Evolutionary conservation across 2,888 invertebrate species (phyloP), one percentile per base, ranked within the genome.

Genomic region (Melikaiella ostensackeni): DNA sequence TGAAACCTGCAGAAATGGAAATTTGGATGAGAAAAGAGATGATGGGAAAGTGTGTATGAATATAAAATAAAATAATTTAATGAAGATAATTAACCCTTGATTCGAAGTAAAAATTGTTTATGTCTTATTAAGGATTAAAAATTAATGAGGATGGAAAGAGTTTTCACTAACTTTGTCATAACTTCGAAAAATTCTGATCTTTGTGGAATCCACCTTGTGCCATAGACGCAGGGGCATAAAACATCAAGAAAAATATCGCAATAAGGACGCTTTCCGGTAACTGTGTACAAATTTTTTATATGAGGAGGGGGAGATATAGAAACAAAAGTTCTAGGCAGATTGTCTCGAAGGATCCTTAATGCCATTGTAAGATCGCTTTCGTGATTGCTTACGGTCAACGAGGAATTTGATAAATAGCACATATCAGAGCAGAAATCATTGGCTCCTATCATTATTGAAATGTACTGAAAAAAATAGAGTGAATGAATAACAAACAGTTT

Each of bases 361-460:
- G 92, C 89, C 75, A 90, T 82, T 0, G 93, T 42, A 82, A 95
- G 86, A 80, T 94, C 92, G 0, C 35, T 73, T 78, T 92, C 92
- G 83, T 94, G 94, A 61, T 88, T 88, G n/a, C 92, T 86, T 0
- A 94, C 82, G 0, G 91, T 81, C 33, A 88, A 84, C 84, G 92
- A 90, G 0, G 92, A 91, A 73, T 93, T 87, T 9, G 91, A 79
- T 35, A 88, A 79, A 81, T 89, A 93, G 81, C 95, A 95, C 42
- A 94, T 90, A 74, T 94, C 92, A 1, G 89, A 77, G 80, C 95
- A 95, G 84, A 95, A 93, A 84, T 95, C 94, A 86, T 95, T 95
- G 46, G 92, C 89, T 27, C 95, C 94, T 57, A 95, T 93, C 85
- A 94, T 91, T 13, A 94, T 78, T 0, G 93, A 93, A 11, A 95